Conservation (phyloP, 2,888 invertebrate genomes). For the Julus scandinavius region DNA sequence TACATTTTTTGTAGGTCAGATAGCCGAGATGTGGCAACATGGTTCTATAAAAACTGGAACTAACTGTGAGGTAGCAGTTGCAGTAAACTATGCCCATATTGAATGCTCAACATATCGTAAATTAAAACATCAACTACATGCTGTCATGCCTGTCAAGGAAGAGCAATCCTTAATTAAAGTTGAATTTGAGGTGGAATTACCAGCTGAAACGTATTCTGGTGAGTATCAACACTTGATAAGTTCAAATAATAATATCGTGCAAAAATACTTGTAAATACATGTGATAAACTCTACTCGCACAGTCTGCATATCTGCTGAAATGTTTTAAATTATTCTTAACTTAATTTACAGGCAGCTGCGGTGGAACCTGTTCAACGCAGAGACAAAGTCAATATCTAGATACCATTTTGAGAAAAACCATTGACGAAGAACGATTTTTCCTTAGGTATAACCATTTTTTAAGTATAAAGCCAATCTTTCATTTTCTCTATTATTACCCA, state of each 20-base stretch:
- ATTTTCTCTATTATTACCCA: not conserved
- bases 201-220: constrained; percentile 32
- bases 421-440: constrained; percentile 42
- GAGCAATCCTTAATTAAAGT: constrained; percentile 51
- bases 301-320: not conserved
- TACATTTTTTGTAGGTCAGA: constrained; percentile 16
- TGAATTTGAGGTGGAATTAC: constrained; percentile 41
- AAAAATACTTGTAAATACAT: not conserved
- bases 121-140: constrained; percentile 33
- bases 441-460: not conserved
- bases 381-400: constrained; percentile 5
- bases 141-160: constrained; percentile 51
- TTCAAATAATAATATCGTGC: not conserved
- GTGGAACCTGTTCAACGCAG: not conserved
- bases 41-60: not conserved
- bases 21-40: constrained; percentile 19
- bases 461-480: too few relatives aligned
- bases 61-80: constrained; percentile 31
- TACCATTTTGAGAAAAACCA: constrained; percentile 31
- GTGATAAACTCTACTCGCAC: too few relatives aligned
- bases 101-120: constrained; percentile 49
- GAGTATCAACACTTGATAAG: not conserved
- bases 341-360: not conserved
- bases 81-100: not conserved
- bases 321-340: not conserved